Base-by-base conservation (phyloP, 2,888 invertebrate species). In the Cerastis leucographa region DNA sequence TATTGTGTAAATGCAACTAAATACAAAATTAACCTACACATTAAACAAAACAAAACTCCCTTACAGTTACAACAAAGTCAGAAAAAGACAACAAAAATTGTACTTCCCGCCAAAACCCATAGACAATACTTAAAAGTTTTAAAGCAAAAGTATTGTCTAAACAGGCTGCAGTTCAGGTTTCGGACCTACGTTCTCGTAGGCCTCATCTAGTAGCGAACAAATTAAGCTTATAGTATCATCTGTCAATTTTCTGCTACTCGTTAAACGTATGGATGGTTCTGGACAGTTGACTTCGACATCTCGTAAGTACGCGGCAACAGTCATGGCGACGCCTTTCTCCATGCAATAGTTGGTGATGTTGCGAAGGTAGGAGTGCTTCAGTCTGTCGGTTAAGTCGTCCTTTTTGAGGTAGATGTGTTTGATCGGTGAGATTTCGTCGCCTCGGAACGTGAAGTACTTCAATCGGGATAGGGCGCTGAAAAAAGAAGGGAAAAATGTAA, bases 201-300 rank as follows among this genome's bases (percentile, higher is more conserved):
- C 97, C 74, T 96, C 94, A 35, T 95, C 96, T 14, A 97, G 87
- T 51, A 97, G 79, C 0, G 89, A 78, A 44, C 94, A 94, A 9
- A 97, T 88, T 42, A 92, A 66, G 0, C 93, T 77, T n/a, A 99
- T 97, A 83, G 98, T 98, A 0, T 96, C 95, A 74, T 97, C 94
- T 0, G 97, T 97, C 22, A 98, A 92, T 71, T 97, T 96, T 56
- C 97, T 97, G 89, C 97, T 98, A 1, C 98, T 97, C 0, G 98
- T 97, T 61, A 99, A 92, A 66, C 98, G 97, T 66, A 99, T 97
- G 80, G 98, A 98, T 1, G 98, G 98, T 82, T 97, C 97, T 0
- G 98, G 98, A 49, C 97, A 96, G 67, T 97, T 94, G 14, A 96
- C 94, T 90, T 99, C 99, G 0, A 97, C 95, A 22, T 97, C 96